These are phyloP conservation scores for Microhierax caerulescens DNA, from an alignment of 2,797 vertebrate species.

Conservation along the genomic window DNA sequence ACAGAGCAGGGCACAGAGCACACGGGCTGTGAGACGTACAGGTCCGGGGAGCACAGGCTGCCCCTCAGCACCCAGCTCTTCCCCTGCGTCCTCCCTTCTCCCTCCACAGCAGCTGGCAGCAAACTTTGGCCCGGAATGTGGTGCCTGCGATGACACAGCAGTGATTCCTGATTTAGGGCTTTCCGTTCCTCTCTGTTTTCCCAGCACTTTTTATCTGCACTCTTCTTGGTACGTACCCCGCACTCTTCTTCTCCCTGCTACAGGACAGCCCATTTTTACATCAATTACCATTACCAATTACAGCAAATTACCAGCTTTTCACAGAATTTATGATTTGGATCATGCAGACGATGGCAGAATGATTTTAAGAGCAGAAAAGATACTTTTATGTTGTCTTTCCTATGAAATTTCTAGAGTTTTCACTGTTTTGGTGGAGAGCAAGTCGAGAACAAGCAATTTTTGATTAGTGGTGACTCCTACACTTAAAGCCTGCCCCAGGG, in stretches of 20 bases:
- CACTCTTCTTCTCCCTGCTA: neutral
- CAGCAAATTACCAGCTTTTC: neutral
- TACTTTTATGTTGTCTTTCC: neutral
- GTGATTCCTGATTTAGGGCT: slow-evolving; percentile 3
- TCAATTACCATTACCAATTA: no score
- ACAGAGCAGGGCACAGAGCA: neutral
- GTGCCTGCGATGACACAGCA: neutral
- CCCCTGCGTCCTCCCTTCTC: neutral
- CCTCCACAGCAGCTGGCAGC: neutral
- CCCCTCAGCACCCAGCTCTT: neutral
- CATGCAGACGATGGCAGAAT: neutral
- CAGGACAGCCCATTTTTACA: neutral
- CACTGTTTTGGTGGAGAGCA: rapidly evolving
- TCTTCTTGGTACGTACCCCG: neutral
- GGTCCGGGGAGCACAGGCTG: neutral
- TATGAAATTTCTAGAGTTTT: neutral
- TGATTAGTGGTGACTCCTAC: neutral
- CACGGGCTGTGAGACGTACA: neutral
- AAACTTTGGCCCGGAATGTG: neutral
- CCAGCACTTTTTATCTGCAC: neutral
- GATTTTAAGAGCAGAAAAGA: neutral
- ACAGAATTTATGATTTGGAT: neutral
- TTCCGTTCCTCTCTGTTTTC: neutral
- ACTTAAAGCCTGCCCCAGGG: neutral
- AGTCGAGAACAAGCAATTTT: neutral